phyloP scores from a whole-genome alignment of 1,140 invertebrate genomes.

The Neoseiulus cucumeris region DNA sequence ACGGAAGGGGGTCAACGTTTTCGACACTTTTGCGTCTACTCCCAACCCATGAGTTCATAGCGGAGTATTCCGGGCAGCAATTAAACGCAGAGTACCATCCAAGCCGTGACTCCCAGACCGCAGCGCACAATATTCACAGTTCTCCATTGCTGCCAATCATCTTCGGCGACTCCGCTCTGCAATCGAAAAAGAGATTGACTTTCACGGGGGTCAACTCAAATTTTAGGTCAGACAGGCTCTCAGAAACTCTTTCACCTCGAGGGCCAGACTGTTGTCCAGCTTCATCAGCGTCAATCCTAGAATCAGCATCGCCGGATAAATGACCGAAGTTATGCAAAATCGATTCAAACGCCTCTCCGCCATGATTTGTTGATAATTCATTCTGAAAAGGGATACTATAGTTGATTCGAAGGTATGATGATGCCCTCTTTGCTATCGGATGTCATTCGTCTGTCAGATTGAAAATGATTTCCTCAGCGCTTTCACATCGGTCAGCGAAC shows the following conservation, averaged over 20 bases:
- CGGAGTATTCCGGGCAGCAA: too few relatives aligned
- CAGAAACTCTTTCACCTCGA: neutral
- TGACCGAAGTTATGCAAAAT: neutral
- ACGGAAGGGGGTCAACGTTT: too few relatives aligned
- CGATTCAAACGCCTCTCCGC: neutral
- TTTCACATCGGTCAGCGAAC: too few relatives aligned
- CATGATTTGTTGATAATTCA: constrained; percentile 5
- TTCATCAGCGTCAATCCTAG: neutral
- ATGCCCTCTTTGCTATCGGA: too few relatives aligned
- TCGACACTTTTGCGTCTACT: too few relatives aligned
- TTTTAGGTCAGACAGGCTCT: too few relatives aligned
- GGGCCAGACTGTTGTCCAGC: neutral
- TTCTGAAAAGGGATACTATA: neutral
- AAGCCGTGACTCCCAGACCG: neutral
- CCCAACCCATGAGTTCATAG: too few relatives aligned
- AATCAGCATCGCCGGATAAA: constrained; percentile 4
- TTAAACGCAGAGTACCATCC: constrained; percentile 4
- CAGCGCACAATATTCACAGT: neutral
- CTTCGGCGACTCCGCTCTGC: neutral
- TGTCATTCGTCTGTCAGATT: too few relatives aligned
- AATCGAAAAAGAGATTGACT: neutral
- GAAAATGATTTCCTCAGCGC: too few relatives aligned
- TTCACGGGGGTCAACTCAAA: too few relatives aligned
- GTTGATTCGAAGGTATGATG: too few relatives aligned
- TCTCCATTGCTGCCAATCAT: neutral